Percentiles rank a stretch among this genome's conserved stretches.
Evolutionary conservation across 1,140 invertebrate species (phyloP).

Genomic region (Drosophila sulfurigaster): DNA sequence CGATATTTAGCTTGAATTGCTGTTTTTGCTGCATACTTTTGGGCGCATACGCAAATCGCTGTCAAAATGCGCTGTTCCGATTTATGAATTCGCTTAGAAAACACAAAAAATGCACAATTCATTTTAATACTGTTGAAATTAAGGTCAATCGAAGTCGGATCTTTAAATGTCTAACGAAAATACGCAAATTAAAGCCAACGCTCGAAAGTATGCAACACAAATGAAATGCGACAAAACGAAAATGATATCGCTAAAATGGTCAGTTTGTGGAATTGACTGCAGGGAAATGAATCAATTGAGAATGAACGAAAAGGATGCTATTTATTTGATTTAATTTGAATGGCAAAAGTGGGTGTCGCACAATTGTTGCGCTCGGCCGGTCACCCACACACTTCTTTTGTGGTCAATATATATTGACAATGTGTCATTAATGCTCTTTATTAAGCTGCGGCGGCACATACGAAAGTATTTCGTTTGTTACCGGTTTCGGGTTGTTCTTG

Average conservation of each 20-base stretch:
- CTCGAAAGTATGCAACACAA: conserved; percentile 1
- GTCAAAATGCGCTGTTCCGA: neutral
- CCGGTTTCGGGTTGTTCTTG: neutral
- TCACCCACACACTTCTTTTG: neutral
- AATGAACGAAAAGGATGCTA: no score
- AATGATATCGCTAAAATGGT: no score
- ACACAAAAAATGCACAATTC: neutral
- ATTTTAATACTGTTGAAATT: neutral
- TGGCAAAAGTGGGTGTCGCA: neutral
- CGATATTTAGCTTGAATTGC: no score
- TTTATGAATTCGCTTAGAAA: neutral
- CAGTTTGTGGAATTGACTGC: no score
- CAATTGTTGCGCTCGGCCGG: neutral
- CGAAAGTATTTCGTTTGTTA: conserved; percentile 31
- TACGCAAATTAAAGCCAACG: neutral
- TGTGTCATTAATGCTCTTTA: conserved; percentile 51
- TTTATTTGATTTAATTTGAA: neutral
- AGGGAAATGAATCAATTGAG: no score
- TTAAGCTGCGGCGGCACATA: conserved; percentile 48
- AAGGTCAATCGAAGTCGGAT: no score
- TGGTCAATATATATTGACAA: conserved; percentile 34
- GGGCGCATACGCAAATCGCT: neutral
- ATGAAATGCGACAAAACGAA: neutral
- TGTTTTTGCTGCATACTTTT: conserved; percentile 21
- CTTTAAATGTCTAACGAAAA: no score